phyloP scores from a whole-genome alignment of 2,888 invertebrate genomes.

The Sympetrum striolatum region DNA sequence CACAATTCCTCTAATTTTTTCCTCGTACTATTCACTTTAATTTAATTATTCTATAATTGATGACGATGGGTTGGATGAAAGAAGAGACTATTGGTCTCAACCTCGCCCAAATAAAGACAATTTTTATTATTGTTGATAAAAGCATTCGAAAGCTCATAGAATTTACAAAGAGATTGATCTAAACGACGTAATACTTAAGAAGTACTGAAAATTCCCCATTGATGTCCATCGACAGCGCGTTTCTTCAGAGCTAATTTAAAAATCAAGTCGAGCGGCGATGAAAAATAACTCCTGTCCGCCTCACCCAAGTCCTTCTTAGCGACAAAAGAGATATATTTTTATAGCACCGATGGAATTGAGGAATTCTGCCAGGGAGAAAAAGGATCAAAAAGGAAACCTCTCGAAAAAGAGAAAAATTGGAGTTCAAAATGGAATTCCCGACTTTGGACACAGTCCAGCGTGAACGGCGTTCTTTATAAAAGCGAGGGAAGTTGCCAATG shows the following conservation, averaged over 20 bases:
- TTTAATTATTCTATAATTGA: too few relatives aligned
- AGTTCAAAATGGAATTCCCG: background rate
- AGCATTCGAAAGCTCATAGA: too few relatives aligned
- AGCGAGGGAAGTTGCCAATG: background rate
- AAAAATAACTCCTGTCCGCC: background rate
- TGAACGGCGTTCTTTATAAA: background rate
- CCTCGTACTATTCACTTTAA: too few relatives aligned
- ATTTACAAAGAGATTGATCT: too few relatives aligned
- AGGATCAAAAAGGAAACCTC: background rate
- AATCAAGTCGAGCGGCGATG: background rate
- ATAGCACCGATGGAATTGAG: background rate
- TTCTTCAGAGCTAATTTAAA: background rate
- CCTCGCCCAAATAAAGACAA: too few relatives aligned
- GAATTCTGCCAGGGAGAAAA: background rate
- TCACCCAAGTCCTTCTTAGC: background rate
- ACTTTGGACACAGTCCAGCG: background rate
- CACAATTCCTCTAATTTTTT: too few relatives aligned
- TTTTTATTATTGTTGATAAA: too few relatives aligned
- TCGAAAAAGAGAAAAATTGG: background rate
- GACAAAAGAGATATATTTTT: background rate
- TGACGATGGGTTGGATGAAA: too few relatives aligned
- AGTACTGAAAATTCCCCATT: too few relatives aligned
- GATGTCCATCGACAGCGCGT: too few relatives aligned
- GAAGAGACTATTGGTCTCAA: too few relatives aligned
- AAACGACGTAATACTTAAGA: too few relatives aligned